Evolutionary conservation across 2,888 invertebrate genomes (phyloP).

Genomic region (Rotaria magnacalcarata): DNA sequence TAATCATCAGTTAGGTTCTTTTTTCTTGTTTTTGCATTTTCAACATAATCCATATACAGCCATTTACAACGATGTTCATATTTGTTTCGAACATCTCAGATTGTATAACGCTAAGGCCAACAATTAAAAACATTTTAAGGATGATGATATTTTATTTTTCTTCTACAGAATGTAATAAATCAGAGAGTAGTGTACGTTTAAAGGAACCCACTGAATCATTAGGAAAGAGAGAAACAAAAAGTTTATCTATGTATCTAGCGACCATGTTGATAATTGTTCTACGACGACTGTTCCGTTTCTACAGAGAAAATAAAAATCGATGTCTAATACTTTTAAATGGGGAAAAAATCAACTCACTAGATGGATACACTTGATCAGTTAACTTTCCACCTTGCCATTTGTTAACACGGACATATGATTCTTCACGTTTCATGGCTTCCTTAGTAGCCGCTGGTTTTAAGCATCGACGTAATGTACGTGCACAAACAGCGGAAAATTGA

Average conservation of each 20-base stretch:
- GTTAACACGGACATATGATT: constrained; percentile 73
- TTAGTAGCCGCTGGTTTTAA: constrained; percentile 71
- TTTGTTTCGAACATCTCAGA: too few species aligned
- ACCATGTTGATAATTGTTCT: neutral
- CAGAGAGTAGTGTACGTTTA: neutral
- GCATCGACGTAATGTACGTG: constrained; percentile 73
- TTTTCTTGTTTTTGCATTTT: too few species aligned
- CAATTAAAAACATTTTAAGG: neutral
- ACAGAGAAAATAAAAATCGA: neutral
- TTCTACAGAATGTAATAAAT: neutral
- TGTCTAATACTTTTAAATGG: neutral
- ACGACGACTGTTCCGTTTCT: neutral
- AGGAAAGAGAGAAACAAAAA: neutral
- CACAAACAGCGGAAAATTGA: constrained; percentile 89
- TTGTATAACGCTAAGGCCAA: too few species aligned
- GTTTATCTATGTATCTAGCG: neutral
- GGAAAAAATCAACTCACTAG: neutral
- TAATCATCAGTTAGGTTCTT: too few species aligned
- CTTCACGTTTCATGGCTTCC: constrained; percentile 73
- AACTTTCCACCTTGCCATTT: constrained; percentile 81
- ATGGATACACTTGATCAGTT: neutral
- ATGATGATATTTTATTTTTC: neutral
- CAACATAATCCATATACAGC: too few species aligned
- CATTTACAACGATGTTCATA: too few species aligned
- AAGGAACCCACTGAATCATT: neutral